Evolutionary conservation across 2,113 vertebrate species (phyloP).

Genomic region (Urocynchramus pylzowi): DNA sequence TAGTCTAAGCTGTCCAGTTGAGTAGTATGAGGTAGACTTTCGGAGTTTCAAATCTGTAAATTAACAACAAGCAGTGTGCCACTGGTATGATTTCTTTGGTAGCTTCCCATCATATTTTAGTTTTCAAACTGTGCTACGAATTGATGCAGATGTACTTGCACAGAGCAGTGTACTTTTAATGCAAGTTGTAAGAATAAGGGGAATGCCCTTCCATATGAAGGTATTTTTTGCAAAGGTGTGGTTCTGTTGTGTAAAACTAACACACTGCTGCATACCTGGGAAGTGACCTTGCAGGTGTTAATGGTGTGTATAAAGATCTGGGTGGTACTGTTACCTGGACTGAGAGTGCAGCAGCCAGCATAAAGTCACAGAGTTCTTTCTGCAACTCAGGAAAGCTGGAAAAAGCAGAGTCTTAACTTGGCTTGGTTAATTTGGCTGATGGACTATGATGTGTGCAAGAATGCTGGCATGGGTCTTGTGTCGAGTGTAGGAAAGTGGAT

Average conservation of each 20-base stretch:
- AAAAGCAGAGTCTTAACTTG: not conserved
- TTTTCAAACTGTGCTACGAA: not conserved
- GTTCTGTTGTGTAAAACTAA: not conserved
- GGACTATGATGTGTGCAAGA: not conserved
- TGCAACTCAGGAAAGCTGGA: not conserved
- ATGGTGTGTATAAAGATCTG: rapidly evolving
- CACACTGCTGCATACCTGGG: not conserved
- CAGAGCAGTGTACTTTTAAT: not conserved
- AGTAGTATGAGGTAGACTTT: not conserved
- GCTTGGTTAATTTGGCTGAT: not conserved
- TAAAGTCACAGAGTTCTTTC: not conserved
- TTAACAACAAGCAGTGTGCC: not conserved
- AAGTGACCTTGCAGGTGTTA: not conserved
- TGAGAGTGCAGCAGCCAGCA: not conserved
- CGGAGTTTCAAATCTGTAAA: not conserved
- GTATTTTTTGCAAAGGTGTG: not conserved
- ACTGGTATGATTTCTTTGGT: not conserved
- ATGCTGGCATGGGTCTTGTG: not conserved
- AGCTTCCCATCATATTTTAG: not conserved
- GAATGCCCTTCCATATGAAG: not conserved
- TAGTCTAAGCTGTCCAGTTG: not conserved
- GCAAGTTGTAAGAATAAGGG: not conserved
- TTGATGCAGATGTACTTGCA: not conserved
- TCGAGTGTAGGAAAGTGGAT: not conserved
- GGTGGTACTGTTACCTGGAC: not conserved